Conservation (phyloP, 2,113 vertebrate genomes). For the Euleptes europaea region DNA sequence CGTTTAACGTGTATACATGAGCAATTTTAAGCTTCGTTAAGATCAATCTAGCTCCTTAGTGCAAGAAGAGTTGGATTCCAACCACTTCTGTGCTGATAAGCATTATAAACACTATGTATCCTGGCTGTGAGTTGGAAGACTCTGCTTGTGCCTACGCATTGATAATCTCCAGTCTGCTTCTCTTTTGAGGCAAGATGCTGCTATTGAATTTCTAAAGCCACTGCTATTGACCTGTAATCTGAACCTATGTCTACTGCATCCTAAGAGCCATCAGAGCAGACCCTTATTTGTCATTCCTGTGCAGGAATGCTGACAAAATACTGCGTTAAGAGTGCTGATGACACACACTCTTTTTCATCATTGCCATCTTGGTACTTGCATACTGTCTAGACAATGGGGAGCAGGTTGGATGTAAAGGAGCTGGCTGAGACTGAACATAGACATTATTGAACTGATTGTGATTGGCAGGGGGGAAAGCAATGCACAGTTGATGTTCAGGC, state of each 20-base stretch:
- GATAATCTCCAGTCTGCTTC: slow-evolving; percentile 15
- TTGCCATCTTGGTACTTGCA: not conserved
- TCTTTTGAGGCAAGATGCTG: slow-evolving; percentile 17
- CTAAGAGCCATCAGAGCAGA: not conserved
- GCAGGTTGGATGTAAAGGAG: not conserved
- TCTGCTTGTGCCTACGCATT: slow-evolving; percentile 13
- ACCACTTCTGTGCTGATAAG: slow-evolving; percentile 33
- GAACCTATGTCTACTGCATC: not conserved
- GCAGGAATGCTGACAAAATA: not conserved
- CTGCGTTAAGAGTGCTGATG: not conserved
- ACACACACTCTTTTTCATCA: not conserved
- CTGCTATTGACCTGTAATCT: not conserved
- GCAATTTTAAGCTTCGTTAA: slow-evolving; percentile 24
- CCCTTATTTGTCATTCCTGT: not conserved
- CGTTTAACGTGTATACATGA: slow-evolving; percentile 9
- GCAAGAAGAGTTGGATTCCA: slow-evolving; percentile 10
- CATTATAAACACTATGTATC: not conserved
- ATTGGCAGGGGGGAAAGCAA: not conserved
- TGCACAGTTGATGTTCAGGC: not conserved
- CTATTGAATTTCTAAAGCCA: not conserved
- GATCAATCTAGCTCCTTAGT: not conserved
- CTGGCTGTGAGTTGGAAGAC: slow-evolving; percentile 11
- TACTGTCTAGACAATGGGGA: not conserved
- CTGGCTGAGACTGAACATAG: not conserved
- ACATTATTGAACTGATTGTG: not conserved